Evolutionary conservation across 2,797 vertebrate species (phyloP).

Genomic region (Chiloscyllium punctatum): DNA sequence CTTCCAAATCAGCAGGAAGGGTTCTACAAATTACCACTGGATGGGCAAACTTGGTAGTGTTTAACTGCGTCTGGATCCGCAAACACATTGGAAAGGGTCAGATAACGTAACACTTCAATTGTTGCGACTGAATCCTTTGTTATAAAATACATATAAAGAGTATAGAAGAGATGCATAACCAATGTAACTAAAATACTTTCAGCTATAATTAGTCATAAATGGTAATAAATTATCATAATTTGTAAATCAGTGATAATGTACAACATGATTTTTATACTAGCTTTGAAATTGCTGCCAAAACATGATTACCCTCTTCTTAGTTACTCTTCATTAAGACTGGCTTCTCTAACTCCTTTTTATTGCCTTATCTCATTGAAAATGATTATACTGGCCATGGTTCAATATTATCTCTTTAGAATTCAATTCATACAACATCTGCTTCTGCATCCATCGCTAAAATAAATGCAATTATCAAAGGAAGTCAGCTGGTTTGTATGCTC

Average conservation of each 20-base stretch:
- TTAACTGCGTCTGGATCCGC: neutral
- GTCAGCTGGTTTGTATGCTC: neutral
- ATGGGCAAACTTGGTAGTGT: neutral
- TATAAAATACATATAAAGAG: neutral
- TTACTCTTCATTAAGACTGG: conserved; percentile 15
- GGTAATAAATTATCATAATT: neutral
- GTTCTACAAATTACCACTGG: neutral
- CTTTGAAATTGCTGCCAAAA: conserved; percentile 19
- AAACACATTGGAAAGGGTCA: neutral
- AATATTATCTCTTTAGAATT: conserved; percentile 18
- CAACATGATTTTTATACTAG: neutral
- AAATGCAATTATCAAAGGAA: conserved; percentile 20
- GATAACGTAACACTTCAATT: neutral
- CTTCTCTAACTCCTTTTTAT: conserved; percentile 15
- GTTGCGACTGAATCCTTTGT: neutral
- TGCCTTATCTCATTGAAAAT: conserved; percentile 31
- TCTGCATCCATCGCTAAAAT: neutral
- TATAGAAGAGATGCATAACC: neutral
- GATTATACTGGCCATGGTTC: conserved; percentile 20
- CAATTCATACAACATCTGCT: conserved; percentile 26
- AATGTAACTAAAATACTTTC: neutral
- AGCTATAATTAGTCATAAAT: neutral
- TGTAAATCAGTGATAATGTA: neutral
- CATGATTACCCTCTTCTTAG: neutral
- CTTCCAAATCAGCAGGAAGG: neutral